Conservation (phyloP, 37 sponge, comb jelly and placozoan genomes). For the Bolinopsis microptera region DNA sequence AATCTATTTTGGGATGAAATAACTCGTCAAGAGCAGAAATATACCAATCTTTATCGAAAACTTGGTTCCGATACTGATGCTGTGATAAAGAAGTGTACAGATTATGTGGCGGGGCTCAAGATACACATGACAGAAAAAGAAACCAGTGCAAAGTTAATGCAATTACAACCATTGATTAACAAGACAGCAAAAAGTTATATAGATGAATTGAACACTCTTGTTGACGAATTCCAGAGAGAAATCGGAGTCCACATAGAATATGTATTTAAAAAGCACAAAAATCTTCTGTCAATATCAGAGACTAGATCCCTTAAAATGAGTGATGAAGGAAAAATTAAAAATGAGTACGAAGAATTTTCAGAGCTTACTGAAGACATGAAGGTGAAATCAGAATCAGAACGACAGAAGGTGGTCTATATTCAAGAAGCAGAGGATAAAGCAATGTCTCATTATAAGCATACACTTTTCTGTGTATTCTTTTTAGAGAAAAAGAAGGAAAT, state of each 20-base stretch:
- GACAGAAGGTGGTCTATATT: neutral
- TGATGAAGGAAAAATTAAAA: slow-evolving; percentile 7
- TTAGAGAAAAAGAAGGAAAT: slow-evolving; percentile 6
- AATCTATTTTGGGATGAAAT: slow-evolving; percentile 15
- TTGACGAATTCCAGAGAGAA: neutral
- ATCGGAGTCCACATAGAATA: neutral
- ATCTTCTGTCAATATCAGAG: neutral
- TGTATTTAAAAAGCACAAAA: neutral
- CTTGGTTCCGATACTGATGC: neutral
- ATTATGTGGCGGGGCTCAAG: neutral
- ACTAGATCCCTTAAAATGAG: neutral
- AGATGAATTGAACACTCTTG: neutral
- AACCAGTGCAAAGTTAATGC: slow-evolving; percentile 5
- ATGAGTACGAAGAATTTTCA: slow-evolving; percentile 25
- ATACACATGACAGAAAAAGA: neutral
- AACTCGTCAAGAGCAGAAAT: neutral
- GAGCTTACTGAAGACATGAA: slow-evolving; percentile 37
- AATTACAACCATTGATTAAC: neutral
- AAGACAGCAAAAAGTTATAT: neutral
- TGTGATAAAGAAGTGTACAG: neutral
- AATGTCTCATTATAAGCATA: slow-evolving; percentile 21
- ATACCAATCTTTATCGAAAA: neutral
- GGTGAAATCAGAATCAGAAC: neutral
- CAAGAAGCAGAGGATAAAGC: neutral
- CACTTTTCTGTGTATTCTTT: slow-evolving; percentile 29